phyloP scores from a whole-genome alignment of 2,797 vertebrate genomes.

The Clarias pachynema region DNA sequence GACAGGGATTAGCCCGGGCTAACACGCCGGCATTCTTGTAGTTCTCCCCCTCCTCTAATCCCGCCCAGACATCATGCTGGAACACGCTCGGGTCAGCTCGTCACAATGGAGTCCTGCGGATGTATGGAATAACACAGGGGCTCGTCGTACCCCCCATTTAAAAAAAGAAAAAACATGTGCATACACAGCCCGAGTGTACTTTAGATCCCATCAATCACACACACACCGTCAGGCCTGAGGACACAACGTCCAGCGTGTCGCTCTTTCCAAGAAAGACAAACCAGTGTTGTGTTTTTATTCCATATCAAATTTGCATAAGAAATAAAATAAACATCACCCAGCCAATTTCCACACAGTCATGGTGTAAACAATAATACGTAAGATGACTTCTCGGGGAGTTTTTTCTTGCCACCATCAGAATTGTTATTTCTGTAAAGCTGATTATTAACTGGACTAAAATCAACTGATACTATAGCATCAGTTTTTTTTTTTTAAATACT shows the following conservation, averaged over 20 bases:
- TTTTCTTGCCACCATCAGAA: too few relatives aligned
- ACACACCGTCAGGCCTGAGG: neutral
- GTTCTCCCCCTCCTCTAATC: constrained; percentile 20
- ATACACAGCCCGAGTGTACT: neutral
- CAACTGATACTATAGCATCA: too few relatives aligned
- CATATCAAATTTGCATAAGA: neutral
- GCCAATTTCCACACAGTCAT: neutral
- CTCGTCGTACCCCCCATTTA: neutral
- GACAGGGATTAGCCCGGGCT: constrained; percentile 65
- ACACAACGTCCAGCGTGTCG: neutral
- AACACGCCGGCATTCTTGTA: constrained; percentile 62
- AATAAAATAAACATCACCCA: neutral
- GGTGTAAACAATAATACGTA: neutral
- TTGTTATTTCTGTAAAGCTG: too few relatives aligned
- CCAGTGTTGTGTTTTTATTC: neutral
- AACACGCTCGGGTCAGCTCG: constrained; percentile 37
- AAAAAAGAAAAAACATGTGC: neutral
- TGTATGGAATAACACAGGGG: constrained; percentile 40
- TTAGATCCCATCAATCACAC: neutral
- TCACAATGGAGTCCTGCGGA: constrained; percentile 37
- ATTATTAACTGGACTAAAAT: too few relatives aligned
- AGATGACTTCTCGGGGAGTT: neutral
- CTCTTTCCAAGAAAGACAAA: neutral
- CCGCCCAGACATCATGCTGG: constrained; percentile 1
- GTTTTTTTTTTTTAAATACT: too few relatives aligned